A percentile compares a stretch with the other conserved stretches of the same genome.
Evolutionary conservation across 2,888 invertebrate genomes (phyloP).

Genomic region (Pollenia labialis): DNA sequence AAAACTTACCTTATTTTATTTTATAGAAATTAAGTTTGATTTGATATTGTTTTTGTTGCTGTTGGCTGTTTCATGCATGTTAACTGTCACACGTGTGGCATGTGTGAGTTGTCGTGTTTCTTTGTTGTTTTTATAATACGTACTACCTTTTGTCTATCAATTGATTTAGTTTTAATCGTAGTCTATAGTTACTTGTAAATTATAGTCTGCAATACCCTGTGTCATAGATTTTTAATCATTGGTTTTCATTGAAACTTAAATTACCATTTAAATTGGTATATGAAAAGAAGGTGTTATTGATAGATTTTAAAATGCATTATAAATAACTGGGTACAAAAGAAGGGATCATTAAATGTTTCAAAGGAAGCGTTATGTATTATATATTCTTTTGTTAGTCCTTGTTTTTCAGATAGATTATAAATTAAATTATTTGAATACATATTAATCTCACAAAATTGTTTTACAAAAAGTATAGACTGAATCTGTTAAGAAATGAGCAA

Average conservation of each 20-base stretch:
- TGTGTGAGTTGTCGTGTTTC: conserved; percentile 31
- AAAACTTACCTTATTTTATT: background rate
- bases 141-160: conserved; percentile 5
- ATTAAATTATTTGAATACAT: too few relatives aligned
- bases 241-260: conserved; percentile 22
- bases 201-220: background rate
- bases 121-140: background rate
- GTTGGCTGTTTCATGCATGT: conserved; percentile 29
- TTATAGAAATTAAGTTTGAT: background rate
- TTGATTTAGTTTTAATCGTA: conserved; percentile 23
- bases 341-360: too few relatives aligned
- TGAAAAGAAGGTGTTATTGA: background rate
- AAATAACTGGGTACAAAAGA: too few relatives aligned
- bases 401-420: too few relatives aligned
- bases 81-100: conserved; percentile 29
- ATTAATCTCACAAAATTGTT: too few relatives aligned
- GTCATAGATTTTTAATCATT: conserved; percentile 38
- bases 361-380: too few relatives aligned
- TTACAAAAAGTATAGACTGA: too few relatives aligned
- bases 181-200: conserved; percentile 16
- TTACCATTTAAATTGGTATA: background rate
- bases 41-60: background rate
- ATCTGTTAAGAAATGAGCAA: too few relatives aligned
- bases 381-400: too few relatives aligned
- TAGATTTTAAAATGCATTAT: too few relatives aligned